Percentiles rank a stretch among this genome's conserved stretches.
phyloP scores from a whole-genome alignment of 2,888 invertebrate species.

The Oscheius sp. region DNA sequence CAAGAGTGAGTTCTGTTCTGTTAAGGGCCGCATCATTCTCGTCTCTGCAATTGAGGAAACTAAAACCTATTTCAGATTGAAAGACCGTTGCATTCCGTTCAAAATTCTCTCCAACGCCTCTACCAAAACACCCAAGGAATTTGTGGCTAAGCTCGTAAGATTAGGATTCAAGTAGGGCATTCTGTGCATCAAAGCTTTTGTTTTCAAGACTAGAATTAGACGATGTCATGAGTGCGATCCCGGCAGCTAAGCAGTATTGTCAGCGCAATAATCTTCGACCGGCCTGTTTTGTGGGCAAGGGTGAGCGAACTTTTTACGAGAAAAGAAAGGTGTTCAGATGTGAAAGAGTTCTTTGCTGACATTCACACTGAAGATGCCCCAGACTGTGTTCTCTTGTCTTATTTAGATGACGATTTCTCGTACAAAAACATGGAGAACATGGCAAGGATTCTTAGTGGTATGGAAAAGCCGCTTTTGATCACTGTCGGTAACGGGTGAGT shows the following conservation, averaged over 20 bases:
- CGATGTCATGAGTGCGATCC: neutral
- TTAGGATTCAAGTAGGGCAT: neutral
- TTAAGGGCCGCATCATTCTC: too few relatives aligned
- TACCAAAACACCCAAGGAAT: neutral
- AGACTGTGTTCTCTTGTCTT: neutral
- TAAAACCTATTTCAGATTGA: neutral
- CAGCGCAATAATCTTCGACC: neutral
- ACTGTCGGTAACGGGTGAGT: constrained; percentile 8
- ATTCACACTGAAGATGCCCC: neutral
- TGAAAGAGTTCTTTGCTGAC: neutral
- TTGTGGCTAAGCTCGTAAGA: neutral
- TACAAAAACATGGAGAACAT: neutral
- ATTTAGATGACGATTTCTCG: neutral
- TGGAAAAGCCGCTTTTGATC: constrained; percentile 1
- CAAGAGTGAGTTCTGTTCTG: neutral
- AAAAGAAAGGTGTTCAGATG: neutral
- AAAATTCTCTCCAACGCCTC: constrained; percentile 11
- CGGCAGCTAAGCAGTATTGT: neutral
- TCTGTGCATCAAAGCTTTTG: neutral
- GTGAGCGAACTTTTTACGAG: neutral
- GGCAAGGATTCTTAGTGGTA: neutral
- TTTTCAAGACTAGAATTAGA: neutral
- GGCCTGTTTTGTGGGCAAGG: neutral
- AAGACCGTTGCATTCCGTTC: neutral
- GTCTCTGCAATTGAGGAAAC: too few relatives aligned